Conservation (phyloP, 2,888 invertebrate species). For the Andrena bucephala region DNA sequence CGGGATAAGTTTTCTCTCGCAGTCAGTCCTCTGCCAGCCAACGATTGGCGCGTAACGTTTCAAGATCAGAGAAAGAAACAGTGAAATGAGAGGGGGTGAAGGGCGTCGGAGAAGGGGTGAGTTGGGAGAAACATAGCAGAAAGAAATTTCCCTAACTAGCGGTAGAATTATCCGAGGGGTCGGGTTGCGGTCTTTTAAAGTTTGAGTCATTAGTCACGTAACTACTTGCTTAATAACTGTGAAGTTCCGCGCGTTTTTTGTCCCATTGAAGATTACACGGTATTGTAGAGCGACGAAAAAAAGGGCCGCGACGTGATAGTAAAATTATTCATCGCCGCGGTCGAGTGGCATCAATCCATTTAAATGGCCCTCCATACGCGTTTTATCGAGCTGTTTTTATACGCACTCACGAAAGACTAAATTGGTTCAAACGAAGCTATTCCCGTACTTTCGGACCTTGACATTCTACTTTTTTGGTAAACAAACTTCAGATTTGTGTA, state of each 20-base stretch:
- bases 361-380: conserved; percentile 47
- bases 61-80: conserved; percentile 50
- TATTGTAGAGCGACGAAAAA: conserved; percentile 21
- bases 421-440: conserved; percentile 31
- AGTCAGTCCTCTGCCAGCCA: background rate
- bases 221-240: conserved; percentile 60
- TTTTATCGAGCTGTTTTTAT: conserved; percentile 41
- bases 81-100: background rate
- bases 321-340: conserved; percentile 51
- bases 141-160: conserved; percentile 51
- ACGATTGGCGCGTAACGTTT: conserved; percentile 27
- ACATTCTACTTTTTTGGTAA: conserved; percentile 22
- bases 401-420: conserved; percentile 36
- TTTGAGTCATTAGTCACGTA: conserved; percentile 56
- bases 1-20: conserved; percentile 60
- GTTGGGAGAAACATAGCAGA: conserved; percentile 17
- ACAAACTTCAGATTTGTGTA: background rate
- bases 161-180: conserved; percentile 34
- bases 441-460: conserved; percentile 1
- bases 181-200: conserved; percentile 45
- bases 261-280: conserved; percentile 40
- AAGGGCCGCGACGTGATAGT: conserved; percentile 2
- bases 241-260: conserved; percentile 42
- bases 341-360: conserved; percentile 54
- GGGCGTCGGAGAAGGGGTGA: conserved; percentile 8